Percentiles rank a stretch among this genome's conserved stretches.
Evolutionary conservation across 1,140 invertebrate genomes (phyloP).

Genomic region (Drosophila nigromelanica): DNA sequence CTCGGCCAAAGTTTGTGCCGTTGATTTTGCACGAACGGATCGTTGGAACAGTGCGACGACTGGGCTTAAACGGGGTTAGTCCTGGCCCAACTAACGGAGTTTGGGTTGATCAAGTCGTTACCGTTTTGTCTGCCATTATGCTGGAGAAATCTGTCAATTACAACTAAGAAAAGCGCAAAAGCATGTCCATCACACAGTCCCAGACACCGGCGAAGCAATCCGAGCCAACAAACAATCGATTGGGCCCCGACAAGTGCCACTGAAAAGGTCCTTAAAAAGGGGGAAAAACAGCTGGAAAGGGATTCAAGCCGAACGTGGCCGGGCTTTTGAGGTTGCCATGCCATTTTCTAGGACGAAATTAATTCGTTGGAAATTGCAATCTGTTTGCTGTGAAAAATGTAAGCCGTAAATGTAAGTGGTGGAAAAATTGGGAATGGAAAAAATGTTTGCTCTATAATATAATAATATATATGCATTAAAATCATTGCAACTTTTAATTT

Average conservation of each 20-base stretch:
- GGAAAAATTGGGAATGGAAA: too few species aligned
- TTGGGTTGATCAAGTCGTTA: constrained; percentile 47
- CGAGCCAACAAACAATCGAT: constrained; percentile 42
- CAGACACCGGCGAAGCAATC: constrained; percentile 15
- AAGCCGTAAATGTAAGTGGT: neutral
- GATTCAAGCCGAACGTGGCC: constrained; percentile 3
- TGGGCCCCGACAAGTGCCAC: neutral
- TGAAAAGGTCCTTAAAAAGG: neutral
- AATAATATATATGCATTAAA: too few species aligned
- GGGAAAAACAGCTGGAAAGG: neutral
- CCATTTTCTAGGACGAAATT: constrained; percentile 4
- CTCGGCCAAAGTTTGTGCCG: constrained; percentile 24
- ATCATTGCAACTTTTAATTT: too few species aligned
- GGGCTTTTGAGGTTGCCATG: neutral
- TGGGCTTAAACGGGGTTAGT: neutral
- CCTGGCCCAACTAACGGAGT: neutral
- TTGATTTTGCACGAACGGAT: constrained; percentile 23
- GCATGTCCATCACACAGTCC: constrained; percentile 62
- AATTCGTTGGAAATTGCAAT: constrained; percentile 7
- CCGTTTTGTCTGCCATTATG: constrained; percentile 71
- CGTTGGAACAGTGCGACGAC: neutral
- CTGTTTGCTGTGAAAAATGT: neutral
- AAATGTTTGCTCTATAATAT: too few species aligned
- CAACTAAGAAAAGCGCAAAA: constrained; percentile 72
- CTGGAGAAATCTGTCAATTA: constrained; percentile 77